A percentile compares a stretch with the other conserved stretches of the same genome.
phyloP scores from a whole-genome alignment of 1,140 invertebrate species.

The Delia radicum region DNA sequence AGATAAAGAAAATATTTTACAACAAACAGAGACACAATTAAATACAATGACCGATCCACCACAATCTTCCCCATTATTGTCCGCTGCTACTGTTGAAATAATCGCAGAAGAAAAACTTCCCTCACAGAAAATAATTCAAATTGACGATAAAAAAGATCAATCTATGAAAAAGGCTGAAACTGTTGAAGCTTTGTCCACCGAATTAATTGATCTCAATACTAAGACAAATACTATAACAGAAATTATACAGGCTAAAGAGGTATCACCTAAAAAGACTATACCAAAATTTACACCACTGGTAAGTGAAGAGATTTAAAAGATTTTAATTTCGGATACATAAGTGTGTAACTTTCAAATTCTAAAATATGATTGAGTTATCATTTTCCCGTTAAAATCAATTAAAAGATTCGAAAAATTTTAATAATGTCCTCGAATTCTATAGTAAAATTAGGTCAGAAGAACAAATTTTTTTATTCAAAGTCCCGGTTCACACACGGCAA shows the following conservation, averaged over 20 bases:
- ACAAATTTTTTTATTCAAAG: too few species aligned
- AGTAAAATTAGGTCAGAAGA: too few species aligned
- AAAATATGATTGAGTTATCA: too few species aligned
- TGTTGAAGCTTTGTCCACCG: background rate
- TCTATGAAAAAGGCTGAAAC: background rate
- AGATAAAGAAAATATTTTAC: slow-evolving; percentile 1
- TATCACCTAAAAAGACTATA: slow-evolving; percentile 27
- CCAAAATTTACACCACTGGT: slow-evolving; percentile 24
- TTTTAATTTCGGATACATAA: too few species aligned
- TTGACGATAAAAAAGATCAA: background rate
- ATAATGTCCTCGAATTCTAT: too few species aligned
- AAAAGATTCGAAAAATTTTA: background rate
- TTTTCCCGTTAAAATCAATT: background rate
- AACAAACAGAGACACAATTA: background rate
- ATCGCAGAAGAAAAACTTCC: background rate
- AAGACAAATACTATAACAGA: background rate
- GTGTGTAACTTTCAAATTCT: too few species aligned
- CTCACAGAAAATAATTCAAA: background rate
- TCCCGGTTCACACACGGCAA: too few species aligned
- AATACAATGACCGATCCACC: background rate
- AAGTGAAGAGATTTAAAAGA: background rate
- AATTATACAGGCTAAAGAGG: slow-evolving; percentile 23
- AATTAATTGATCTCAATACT: slow-evolving; percentile 12
- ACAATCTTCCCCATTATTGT: background rate
- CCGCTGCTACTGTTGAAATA: background rate